Percentiles rank a stretch among this genome's conserved stretches.
Evolutionary conservation across 2,888 invertebrate species (phyloP).

Genomic region (Conus canariensis): DNA sequence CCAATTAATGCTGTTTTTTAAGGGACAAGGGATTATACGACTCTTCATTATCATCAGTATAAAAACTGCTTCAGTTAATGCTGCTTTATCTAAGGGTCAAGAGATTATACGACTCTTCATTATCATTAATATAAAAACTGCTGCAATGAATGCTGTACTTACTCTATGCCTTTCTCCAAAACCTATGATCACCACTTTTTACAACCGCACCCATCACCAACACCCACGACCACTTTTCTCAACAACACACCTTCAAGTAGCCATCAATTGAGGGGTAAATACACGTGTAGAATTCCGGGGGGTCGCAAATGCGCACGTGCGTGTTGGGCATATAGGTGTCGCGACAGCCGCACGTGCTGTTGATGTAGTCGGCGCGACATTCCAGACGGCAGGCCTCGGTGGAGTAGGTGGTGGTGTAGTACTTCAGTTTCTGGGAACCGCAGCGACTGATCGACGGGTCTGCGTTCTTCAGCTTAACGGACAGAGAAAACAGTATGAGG

Average conservation of each 20-base stretch:
- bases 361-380: constrained; percentile 41
- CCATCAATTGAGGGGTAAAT: constrained; percentile 30
- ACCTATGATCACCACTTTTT: too few species aligned
- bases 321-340: constrained; percentile 41
- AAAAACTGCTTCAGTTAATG: too few species aligned
- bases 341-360: constrained; percentile 40
- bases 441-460: constrained; percentile 33
- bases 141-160: too few species aligned
- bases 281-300: constrained; percentile 39
- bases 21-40: too few species aligned
- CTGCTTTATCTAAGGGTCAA: too few species aligned
- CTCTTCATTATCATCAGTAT: too few species aligned
- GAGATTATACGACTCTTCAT: too few species aligned
- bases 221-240: too few species aligned
- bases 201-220: too few species aligned
- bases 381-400: constrained; percentile 42
- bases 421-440: constrained; percentile 40
- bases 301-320: constrained; percentile 44
- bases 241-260: constrained; percentile 17
- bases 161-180: too few species aligned
- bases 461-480: constrained; percentile 39
- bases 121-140: too few species aligned
- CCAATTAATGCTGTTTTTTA: too few species aligned
- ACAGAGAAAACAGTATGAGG: not conserved
- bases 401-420: constrained; percentile 39